These are phyloP conservation scores for Aepyceros melampus DNA, from an alignment of 2,113 vertebrate species.

Conservation along the genomic window DNA sequence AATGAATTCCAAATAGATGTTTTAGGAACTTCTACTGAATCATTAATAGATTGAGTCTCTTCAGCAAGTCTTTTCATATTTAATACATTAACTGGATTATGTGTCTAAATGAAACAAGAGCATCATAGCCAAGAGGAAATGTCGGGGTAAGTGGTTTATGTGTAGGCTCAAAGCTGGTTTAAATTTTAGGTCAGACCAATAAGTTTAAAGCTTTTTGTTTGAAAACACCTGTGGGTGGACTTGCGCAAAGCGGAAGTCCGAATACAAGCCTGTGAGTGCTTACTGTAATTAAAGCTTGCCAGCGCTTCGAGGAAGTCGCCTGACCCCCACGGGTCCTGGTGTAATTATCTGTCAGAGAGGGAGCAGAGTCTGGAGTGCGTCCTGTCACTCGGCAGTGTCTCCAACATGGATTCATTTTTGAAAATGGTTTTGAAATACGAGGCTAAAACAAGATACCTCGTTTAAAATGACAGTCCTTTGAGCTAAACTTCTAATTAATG, in stretches of 20 bases:
- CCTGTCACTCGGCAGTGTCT: not conserved
- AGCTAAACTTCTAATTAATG: slow-evolving; percentile 28
- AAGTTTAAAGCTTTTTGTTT: slow-evolving; percentile 22
- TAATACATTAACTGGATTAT: slow-evolving; percentile 76
- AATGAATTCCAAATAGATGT: slow-evolving; percentile 76
- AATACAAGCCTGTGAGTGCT: not conserved
- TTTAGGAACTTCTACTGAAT: slow-evolving; percentile 76
- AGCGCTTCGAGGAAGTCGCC: not conserved
- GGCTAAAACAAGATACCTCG: not conserved
- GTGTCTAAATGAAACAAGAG: slow-evolving; percentile 70
- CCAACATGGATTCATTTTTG: not conserved
- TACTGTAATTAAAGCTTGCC: not conserved
- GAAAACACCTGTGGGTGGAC: not conserved
- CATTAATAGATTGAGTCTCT: slow-evolving; percentile 71
- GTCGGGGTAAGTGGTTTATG: not conserved
- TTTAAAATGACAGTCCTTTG: slow-evolving; percentile 19
- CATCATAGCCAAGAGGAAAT: slow-evolving; percentile 41
- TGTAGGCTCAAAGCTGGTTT: not conserved
- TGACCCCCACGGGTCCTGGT: not conserved
- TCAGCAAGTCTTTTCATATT: slow-evolving; percentile 78
- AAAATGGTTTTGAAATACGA: slow-evolving; percentile 27
- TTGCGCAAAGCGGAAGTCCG: not conserved
- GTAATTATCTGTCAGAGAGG: slow-evolving; percentile 15
- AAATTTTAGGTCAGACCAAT: slow-evolving; percentile 39
- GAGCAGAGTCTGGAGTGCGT: not conserved